A percentile compares a stretch with the other conserved stretches of the same genome.
Evolutionary conservation across 2,113 vertebrate species (phyloP).

Genomic region (Dicentrarchus labrax): DNA sequence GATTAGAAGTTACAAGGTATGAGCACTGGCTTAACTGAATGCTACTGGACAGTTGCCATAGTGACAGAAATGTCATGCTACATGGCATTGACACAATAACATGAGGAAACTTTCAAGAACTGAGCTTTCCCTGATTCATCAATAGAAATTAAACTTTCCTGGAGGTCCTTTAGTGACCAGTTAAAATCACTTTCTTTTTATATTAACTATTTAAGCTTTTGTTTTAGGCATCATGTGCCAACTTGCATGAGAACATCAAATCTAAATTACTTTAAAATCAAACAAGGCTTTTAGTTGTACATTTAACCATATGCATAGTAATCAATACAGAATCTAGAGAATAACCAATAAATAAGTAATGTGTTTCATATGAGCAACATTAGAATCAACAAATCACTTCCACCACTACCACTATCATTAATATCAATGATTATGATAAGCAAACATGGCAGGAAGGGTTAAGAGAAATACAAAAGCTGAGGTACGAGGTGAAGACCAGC

Average conservation of each 20-base stretch:
- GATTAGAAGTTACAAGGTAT: constrained; percentile 42
- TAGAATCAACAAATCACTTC: constrained; percentile 67
- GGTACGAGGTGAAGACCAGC: constrained; percentile 60
- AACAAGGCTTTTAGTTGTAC: constrained; percentile 55
- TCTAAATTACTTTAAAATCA: constrained; percentile 44
- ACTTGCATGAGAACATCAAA: constrained; percentile 43
- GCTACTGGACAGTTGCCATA: constrained; percentile 66
- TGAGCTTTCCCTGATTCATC: constrained; percentile 66
- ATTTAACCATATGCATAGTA: constrained; percentile 83
- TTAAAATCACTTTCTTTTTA: constrained; percentile 15
- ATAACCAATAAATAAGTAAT: constrained; percentile 70
- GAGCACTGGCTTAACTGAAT: constrained; percentile 49
- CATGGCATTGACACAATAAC: constrained; percentile 57
- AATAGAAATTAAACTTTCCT: constrained; percentile 39
- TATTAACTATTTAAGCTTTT: constrained; percentile 15
- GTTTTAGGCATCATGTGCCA: constrained; percentile 23
- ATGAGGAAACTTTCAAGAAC: constrained; percentile 45
- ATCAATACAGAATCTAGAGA: constrained; percentile 71
- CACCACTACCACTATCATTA: constrained; percentile 71
- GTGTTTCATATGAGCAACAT: constrained; percentile 59
- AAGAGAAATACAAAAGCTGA: constrained; percentile 60
- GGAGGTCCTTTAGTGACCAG: constrained; percentile 27
- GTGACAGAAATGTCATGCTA: constrained; percentile 71
- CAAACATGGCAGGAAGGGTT: constrained; percentile 61
- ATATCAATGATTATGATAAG: constrained; percentile 68